phyloP scores from a whole-genome alignment of 2,113 vertebrate species.

The Sphaerodactylus townsendi region DNA sequence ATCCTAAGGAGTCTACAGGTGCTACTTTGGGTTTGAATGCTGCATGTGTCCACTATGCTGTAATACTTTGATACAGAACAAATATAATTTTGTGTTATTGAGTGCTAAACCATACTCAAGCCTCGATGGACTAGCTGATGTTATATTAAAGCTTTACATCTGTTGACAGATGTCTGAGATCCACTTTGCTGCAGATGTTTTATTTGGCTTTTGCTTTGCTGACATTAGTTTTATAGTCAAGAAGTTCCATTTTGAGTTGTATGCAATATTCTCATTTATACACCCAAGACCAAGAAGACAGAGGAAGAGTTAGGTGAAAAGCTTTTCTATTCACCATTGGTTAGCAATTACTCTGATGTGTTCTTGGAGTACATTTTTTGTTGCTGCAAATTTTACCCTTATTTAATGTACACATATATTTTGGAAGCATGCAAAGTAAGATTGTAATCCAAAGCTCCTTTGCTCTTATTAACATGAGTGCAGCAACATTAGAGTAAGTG shows the following conservation, averaged over 20 bases:
- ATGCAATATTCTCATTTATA: too few relatives aligned
- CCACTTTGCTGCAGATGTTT: not conserved
- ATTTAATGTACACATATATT: not conserved
- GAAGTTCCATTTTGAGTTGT: not conserved
- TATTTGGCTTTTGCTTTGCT: not conserved
- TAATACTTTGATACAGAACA: not conserved
- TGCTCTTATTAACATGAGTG: not conserved
- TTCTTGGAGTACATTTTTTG: not conserved
- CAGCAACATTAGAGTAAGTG: not conserved
- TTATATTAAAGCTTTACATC: not conserved
- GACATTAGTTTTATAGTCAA: not conserved
- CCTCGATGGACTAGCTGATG: too few relatives aligned
- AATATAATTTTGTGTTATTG: not conserved
- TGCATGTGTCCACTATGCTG: not conserved
- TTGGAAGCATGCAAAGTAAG: not conserved
- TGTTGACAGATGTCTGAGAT: not conserved
- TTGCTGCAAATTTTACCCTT: not conserved
- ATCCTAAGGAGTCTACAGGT: not conserved
- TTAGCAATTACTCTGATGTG: not conserved
- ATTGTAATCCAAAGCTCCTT: not conserved
- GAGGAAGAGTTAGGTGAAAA: not conserved
- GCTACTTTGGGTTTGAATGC: not conserved
- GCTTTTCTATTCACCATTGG: not conserved
- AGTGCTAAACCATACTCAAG: not conserved
- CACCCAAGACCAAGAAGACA: not conserved